Percentiles rank a stretch among this genome's conserved stretches.
Evolutionary conservation across 2,797 vertebrate species (phyloP).

Genomic region (Squalus acanthias): DNA sequence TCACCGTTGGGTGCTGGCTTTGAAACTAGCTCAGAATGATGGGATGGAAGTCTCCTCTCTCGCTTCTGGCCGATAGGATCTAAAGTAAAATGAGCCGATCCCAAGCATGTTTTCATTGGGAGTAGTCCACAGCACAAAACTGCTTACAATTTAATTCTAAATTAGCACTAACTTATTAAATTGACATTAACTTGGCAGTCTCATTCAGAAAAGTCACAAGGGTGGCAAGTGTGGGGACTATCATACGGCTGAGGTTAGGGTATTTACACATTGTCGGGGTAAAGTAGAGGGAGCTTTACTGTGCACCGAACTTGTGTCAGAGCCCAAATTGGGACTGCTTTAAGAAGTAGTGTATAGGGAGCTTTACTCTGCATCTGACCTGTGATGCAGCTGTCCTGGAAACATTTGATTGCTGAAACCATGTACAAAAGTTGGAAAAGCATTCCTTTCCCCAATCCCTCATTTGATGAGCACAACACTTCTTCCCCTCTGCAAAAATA

Average conservation of each 20-base stretch:
- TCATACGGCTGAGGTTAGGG: neutral
- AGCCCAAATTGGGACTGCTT: neutral
- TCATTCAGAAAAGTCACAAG: neutral
- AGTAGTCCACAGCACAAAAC: neutral
- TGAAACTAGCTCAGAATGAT: neutral
- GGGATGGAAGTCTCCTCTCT: neutral
- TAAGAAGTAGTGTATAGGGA: neutral
- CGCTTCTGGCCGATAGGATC: neutral
- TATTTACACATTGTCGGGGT: neutral
- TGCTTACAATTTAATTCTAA: neutral
- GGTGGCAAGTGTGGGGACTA: neutral
- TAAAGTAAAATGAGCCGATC: neutral
- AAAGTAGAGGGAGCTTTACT: neutral
- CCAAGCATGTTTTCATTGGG: neutral
- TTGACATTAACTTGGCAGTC: constrained; percentile 10
- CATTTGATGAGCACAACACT: constrained; percentile 1
- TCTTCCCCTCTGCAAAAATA: neutral
- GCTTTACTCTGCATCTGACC: neutral
- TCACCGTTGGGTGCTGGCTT: neutral
- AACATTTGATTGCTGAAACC: neutral
- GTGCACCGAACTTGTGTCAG: neutral
- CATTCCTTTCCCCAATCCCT: neutral
- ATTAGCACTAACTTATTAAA: neutral
- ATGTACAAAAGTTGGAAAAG: neutral
- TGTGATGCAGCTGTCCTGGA: neutral